Evolutionary conservation across 2,888 invertebrate genomes (phyloP).

Genomic region (Tenthredo livida): DNA sequence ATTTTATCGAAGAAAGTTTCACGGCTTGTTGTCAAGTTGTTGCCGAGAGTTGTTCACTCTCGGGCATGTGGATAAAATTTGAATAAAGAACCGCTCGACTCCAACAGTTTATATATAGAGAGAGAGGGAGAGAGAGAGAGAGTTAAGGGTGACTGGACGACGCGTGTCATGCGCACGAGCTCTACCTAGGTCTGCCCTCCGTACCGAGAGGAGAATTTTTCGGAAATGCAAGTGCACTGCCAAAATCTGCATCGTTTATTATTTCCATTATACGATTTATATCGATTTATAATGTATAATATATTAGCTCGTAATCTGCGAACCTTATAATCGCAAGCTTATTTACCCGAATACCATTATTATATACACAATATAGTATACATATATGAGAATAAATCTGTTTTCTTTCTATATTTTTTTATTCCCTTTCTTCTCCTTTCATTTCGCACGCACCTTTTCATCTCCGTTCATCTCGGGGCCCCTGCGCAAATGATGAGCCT

Average conservation of each 20-base stretch:
- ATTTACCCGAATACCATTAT: neutral
- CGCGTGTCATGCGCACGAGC: conserved; percentile 72
- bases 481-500: too few species aligned
- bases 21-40: neutral
- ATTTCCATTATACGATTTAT: neutral
- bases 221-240: conserved; percentile 29
- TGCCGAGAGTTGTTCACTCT: conserved; percentile 30
- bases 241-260: neutral
- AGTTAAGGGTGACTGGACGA: conserved; percentile 69
- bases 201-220: neutral
- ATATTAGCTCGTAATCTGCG: too few species aligned
- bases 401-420: neutral
- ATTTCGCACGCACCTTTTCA: neutral
- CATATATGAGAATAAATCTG: neutral
- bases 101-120: conserved; percentile 49
- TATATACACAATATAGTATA: neutral
- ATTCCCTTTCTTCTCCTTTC: neutral
- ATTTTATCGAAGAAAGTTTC: neutral
- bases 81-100: conserved; percentile 65
- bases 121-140: neutral
- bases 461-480: neutral
- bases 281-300: neutral
- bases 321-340: neutral
- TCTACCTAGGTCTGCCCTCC: conserved; percentile 23
- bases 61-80: conserved; percentile 61